phyloP scores from a whole-genome alignment of 2,888 invertebrate species.

The Lasioglossum leucozonium region DNA sequence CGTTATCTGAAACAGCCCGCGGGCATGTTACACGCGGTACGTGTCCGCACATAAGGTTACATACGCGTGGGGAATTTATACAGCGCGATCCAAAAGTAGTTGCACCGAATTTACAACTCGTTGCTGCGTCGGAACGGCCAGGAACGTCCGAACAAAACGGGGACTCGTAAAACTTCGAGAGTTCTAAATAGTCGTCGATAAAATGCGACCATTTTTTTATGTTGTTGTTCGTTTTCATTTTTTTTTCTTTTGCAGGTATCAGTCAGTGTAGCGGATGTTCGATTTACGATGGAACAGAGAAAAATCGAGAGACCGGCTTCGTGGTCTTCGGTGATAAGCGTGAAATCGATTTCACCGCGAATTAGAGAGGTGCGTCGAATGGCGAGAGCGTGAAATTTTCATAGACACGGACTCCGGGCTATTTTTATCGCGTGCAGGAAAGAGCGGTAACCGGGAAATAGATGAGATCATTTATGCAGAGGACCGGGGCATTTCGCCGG shows the following conservation, averaged over 20 bases:
- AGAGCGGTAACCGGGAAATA: constrained; percentile 39
- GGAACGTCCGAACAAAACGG: not conserved
- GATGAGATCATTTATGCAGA: constrained; percentile 57
- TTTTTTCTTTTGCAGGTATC: not conserved
- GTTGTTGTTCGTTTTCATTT: not conserved
- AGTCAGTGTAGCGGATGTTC: not conserved
- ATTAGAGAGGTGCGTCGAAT: constrained; percentile 33
- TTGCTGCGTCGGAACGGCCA: not conserved
- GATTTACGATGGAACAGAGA: not conserved
- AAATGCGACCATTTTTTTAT: not conserved
- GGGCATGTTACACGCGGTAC: not conserved
- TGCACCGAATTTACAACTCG: not conserved
- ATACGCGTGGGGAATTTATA: not conserved
- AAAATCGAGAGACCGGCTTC: not conserved
- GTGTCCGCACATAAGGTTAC: constrained; percentile 1
- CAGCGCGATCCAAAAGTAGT: constrained; percentile 3
- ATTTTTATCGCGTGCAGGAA: constrained; percentile 43
- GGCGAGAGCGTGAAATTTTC: constrained; percentile 52
- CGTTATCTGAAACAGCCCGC: not conserved
- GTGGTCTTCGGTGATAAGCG: not conserved
- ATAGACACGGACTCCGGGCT: constrained; percentile 28
- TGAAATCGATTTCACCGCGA: constrained; percentile 52
- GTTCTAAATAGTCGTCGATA: not conserved
- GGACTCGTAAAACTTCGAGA: not conserved
- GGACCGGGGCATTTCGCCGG: constrained; percentile 28